phyloP scores from a whole-genome alignment of 1,140 invertebrate genomes.

The Drosophila neocordata region DNA sequence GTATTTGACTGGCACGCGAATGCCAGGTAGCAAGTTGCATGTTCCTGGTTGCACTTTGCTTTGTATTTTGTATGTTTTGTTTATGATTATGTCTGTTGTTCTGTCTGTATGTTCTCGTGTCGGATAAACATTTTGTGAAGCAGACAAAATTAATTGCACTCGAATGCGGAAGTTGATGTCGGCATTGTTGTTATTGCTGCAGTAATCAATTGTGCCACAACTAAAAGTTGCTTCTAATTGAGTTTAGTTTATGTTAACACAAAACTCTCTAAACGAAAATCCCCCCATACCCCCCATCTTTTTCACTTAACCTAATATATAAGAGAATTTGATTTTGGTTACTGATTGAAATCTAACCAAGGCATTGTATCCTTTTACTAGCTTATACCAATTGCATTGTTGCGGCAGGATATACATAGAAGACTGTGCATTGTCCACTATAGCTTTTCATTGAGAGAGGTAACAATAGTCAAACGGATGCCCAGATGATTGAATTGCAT shows the following conservation, averaged over 20 bases:
- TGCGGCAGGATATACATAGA: not conserved
- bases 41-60: not conserved
- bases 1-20: slow-evolving; percentile 1
- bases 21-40: not conserved
- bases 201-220: slow-evolving; percentile 45
- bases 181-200: slow-evolving; percentile 20
- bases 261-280: not conserved
- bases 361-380: not conserved
- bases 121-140: slow-evolving; percentile 11
- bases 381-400: not conserved
- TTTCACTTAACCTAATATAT: not conserved
- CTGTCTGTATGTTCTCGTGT: not conserved
- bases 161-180: slow-evolving; percentile 43
- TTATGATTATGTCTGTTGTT: not conserved
- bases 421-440: not conserved
- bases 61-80: not conserved
- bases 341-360: not conserved
- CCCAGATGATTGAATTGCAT: slow-evolving; percentile 1
- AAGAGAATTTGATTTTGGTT: too few species aligned
- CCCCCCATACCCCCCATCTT: too few species aligned
- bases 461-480: not conserved
- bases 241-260: slow-evolving; percentile 7
- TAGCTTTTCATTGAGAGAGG: not conserved
- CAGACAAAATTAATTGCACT: slow-evolving; percentile 50
- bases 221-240: slow-evolving; percentile 30